These are phyloP conservation scores for Cygnus olor DNA, from an alignment of 2,797 vertebrate species.

Conservation along the genomic window DNA sequence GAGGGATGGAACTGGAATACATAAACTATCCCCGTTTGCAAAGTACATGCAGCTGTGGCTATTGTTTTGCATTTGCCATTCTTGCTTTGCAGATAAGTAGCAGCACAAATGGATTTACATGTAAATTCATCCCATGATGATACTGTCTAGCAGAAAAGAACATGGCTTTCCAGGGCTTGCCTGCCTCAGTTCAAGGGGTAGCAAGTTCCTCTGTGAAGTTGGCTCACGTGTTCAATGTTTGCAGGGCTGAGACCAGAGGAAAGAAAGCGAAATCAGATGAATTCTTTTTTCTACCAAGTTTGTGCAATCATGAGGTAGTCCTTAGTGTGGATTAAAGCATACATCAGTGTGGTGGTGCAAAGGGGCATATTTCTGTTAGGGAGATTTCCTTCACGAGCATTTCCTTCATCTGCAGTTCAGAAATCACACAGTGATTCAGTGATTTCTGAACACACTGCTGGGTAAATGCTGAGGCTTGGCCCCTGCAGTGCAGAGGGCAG, in stretches of 20 bases:
- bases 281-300: background rate
- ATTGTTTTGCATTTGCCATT: background rate
- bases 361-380: background rate
- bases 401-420: background rate
- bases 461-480: background rate
- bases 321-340: background rate
- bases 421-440: fast-evolving
- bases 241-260: background rate
- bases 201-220: background rate
- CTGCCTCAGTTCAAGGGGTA: background rate
- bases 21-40: background rate
- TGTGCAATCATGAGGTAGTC: background rate
- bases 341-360: background rate
- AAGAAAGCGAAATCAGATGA: background rate
- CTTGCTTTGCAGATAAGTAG: slow-evolving; percentile 2
- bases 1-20: fast-evolving
- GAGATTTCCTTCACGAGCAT: background rate
- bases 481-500: background rate
- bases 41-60: background rate
- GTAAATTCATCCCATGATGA: background rate
- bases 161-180: background rate
- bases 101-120: background rate
- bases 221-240: background rate
- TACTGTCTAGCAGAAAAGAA: background rate
- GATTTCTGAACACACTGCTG: no score